Conservation (phyloP, 2,113 vertebrate genomes). For the Rhadina sibilatrix region DNA sequence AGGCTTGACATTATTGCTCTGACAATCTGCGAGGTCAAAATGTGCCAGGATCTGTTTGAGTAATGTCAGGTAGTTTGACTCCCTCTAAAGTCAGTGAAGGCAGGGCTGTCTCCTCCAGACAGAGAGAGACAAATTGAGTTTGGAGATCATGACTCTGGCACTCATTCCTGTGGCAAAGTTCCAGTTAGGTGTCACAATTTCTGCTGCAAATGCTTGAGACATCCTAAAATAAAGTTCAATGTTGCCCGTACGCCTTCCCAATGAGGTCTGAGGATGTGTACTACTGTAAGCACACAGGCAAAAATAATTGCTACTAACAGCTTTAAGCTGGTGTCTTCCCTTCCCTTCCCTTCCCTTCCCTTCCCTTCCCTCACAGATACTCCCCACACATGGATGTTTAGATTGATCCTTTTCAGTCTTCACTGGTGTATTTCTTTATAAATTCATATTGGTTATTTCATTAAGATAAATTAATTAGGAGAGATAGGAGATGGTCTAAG, state of each 20-base stretch:
- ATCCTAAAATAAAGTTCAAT: neutral
- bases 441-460: neutral
- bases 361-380: neutral
- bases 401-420: neutral
- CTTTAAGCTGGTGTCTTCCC: neutral
- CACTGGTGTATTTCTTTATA: neutral
- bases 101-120: neutral
- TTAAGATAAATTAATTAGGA: neutral
- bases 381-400: accelerated
- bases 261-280: neutral
- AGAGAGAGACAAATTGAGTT: neutral
- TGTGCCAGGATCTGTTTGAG: neutral
- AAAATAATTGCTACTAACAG: neutral
- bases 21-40: neutral
- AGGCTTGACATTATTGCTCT: neutral
- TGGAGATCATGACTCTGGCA: neutral
- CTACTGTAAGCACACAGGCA: neutral
- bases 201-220: neutral
- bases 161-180: neutral
- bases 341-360: neutral
- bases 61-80: neutral
- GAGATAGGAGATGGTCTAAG: neutral
- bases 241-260: neutral
- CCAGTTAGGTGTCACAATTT: neutral
- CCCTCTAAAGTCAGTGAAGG: neutral